Evolutionary conservation across 1,140 invertebrate genomes (phyloP), one percentile per base, ranked within the genome.

Genomic region (Caenorhabditis briggsae): DNA sequence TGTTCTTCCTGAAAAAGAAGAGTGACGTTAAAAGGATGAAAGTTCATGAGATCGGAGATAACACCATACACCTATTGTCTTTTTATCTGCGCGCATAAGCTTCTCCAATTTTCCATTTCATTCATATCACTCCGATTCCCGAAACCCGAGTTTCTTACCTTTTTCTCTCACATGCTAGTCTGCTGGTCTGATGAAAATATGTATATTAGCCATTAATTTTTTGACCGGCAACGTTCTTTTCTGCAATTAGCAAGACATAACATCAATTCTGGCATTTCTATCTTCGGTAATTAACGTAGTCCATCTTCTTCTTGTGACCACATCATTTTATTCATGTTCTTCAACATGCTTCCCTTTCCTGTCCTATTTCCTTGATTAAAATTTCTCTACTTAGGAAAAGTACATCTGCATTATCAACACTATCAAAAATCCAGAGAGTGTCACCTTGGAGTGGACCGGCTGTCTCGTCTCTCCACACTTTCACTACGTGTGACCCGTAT

Each of bases 1-100:
- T 97, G 96, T 87, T 95, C 94, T n/a, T 94, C 93, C 93, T 93
- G 88, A 50, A 92, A 86, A 25, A 65, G 33, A 33, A 33, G 33
- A 85, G 7, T 50, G 64, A 86, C 65, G 43, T 74, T 74, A 12
- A 48, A 8, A 74, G 43, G 33, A 74, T 74, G 43, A 74, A 74
- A 48, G 65, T 74, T 74, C 65, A 74, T 43, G 65, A 74, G 65
- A 74, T 74, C 65, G 65, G 65, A 74, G 65, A 74, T 74, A 74
- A 74, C 65, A n/a, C 33, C 18, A 65, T 65, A 48, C 65, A 48
- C 65, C 33, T 74, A 74, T 74, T 46, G 43, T 74, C n/a, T 46
- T 46, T 20, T n/a, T n/a, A 59, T n/a, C 56, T 59, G 56, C 56
- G 56, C 20, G 59, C 11, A 25, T 64, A 64, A 33, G 20, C 59